Percentiles rank a stretch among this genome's conserved stretches.
Evolutionary conservation across 92 coral and sea anemone species (phyloP).

Genomic region (Zoanthus sansibaricus): DNA sequence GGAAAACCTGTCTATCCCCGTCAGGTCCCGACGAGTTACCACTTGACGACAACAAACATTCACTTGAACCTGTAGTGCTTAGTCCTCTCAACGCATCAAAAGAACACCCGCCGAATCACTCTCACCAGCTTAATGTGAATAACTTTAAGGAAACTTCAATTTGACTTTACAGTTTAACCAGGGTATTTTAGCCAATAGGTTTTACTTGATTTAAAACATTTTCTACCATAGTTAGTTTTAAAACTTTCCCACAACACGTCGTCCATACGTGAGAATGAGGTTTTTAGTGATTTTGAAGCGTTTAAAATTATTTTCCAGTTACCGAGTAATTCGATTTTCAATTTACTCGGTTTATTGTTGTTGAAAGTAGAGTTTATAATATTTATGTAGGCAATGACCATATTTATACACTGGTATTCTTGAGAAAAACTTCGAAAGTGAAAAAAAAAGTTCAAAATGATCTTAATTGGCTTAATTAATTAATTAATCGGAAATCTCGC

Average conservation of each 20-base stretch:
- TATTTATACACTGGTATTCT: too few species aligned
- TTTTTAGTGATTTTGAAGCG: not conserved
- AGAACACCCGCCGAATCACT: constrained; percentile 48
- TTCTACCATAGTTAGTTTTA: not conserved
- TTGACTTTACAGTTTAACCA: constrained; percentile 9
- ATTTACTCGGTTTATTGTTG: too few species aligned
- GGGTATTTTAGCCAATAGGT: not conserved
- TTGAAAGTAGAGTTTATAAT: too few species aligned
- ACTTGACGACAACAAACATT: constrained; percentile 68
- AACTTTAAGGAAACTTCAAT: constrained; percentile 84
- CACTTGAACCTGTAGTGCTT: constrained; percentile 50
- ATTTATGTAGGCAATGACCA: too few species aligned
- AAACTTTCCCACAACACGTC: not conserved
- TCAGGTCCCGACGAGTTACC: constrained; percentile 73
- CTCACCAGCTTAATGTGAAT: constrained; percentile 77
- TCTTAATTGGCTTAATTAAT: too few species aligned
- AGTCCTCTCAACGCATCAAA: constrained; percentile 76
- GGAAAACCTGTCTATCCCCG: constrained; percentile 86
- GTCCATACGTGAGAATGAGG: not conserved
- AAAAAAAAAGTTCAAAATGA: too few species aligned
- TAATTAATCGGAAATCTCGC: too few species aligned
- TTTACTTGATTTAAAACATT: not conserved
- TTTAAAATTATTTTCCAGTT: not conserved
- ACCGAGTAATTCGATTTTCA: too few species aligned
- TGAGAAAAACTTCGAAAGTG: too few species aligned